A percentile compares a stretch with the other conserved stretches of the same genome.
Evolutionary conservation across 2,797 vertebrate species (phyloP).

Genomic region (Macrochelys suwanniensis): DNA sequence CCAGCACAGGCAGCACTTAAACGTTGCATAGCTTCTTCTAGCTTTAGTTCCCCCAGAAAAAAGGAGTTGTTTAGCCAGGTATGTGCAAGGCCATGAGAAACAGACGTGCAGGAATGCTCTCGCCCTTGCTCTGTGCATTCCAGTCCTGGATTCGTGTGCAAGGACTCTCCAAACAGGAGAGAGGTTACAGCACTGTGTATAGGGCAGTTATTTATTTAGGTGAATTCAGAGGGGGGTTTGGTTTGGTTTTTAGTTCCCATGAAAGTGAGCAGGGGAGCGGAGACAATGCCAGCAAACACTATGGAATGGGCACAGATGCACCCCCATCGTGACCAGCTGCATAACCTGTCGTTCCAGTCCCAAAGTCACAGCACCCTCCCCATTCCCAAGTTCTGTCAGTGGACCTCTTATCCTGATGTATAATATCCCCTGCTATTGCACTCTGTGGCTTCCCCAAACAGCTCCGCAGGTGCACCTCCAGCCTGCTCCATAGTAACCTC

Average conservation of each 20-base stretch:
- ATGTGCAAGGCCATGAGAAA: neutral
- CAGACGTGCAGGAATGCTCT: neutral
- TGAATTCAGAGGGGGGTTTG: neutral
- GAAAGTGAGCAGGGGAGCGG: neutral
- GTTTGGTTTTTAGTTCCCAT: neutral
- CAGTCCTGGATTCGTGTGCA: neutral
- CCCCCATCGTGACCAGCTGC: neutral
- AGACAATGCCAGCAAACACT: neutral
- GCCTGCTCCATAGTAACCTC: neutral
- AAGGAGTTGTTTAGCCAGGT: neutral
- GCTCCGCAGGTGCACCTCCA: neutral
- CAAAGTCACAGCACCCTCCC: neutral
- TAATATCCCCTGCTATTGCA: neutral
- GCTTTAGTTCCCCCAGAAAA: neutral
- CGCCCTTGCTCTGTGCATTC: neutral
- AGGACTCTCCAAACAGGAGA: neutral
- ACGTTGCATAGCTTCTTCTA: neutral
- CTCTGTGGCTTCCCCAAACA: neutral
- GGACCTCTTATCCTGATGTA: neutral
- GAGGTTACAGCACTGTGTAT: neutral
- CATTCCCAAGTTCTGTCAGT: neutral
- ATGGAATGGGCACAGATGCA: neutral
- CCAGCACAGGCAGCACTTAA: neutral
- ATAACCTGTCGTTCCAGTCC: neutral
- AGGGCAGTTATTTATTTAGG: conserved; percentile 2